Evolutionary conservation across 1,140 invertebrate species (phyloP), one percentile per base, ranked within the genome.

Genomic region (Ctenoplectra terminalis): DNA sequence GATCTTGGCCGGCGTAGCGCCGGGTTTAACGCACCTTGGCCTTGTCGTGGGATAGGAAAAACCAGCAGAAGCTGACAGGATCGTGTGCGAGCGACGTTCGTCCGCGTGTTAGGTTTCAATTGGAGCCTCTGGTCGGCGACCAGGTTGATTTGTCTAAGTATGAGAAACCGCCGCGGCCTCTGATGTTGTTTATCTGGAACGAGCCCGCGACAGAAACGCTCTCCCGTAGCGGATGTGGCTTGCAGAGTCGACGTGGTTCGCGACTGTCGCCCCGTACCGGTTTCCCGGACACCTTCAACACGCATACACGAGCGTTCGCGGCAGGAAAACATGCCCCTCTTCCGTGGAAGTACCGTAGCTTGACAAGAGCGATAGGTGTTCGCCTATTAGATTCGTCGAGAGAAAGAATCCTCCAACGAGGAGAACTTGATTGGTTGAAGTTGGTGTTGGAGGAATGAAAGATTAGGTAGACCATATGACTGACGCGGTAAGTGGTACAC

Each of bases 171-270:
- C 11, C 60, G 60, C 23, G 60, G 60, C 20, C 17, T 72, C 77
- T 23, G 43, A 37, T 60, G 40, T 85, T 74, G 76, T 73, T 81
- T 83, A 86, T 87, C 81, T 75, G 75, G 81, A 80, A 80, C 81
- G 66, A 75, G 48, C 23, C 69, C 7, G 40, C 56, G 58, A 82
- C 60, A 83, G 71, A 86, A 87, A 79, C 52, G 71, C 31, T 2
- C 26, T 52, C 79, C 23, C 56, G 40, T 84, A 80, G 81, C 85
- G 85, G 85, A 87, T 87, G 85, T 83, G 85, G 84, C 81, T 83
- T 75, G 73, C 85, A 64, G 70, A 26, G 63, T 52, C 37, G n/a
- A 50, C 31, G 50, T 23, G n/a, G 69, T 17, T 72, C 69, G 69
- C 66, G 66, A 83, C 70, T 72, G 77, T 84, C 77, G 48, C 60